Percentiles rank a stretch among this genome's conserved stretches.
These are phyloP conservation scores for Phymorhynchus buccinoides DNA, from an alignment of 1,140 invertebrate species.

Conservation along the genomic window DNA sequence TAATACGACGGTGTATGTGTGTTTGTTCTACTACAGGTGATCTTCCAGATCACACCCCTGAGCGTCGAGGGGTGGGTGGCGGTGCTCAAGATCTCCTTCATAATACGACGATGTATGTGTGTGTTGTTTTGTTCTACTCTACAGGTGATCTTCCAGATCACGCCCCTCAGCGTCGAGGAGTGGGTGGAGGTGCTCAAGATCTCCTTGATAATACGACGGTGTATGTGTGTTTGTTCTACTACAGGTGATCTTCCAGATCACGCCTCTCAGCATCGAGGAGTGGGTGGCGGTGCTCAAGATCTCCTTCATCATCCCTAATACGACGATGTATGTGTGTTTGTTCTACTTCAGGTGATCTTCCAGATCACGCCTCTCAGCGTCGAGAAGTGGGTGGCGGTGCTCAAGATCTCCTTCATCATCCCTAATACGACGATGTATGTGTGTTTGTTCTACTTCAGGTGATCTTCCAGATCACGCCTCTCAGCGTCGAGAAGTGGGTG, in stretches of 20 bases:
- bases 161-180: too few relatives aligned
- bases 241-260: slow-evolving; percentile 99
- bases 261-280: slow-evolving; percentile 92
- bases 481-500: slow-evolving; percentile 94
- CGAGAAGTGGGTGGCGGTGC: slow-evolving; percentile 98
- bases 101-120: too few relatives aligned
- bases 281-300: slow-evolving; percentile 99
- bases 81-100: not conserved
- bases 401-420: slow-evolving; percentile 99
- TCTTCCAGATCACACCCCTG: too few relatives aligned
- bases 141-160: slow-evolving; percentile 98
- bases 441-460: slow-evolving; percentile 80
- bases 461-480: slow-evolving; percentile 99
- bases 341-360: slow-evolving; percentile 94
- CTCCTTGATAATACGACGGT: too few relatives aligned
- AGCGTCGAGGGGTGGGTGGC: too few relatives aligned
- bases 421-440: too few relatives aligned
- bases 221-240: slow-evolving; percentile 61
- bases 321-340: not conserved
- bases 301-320: too few relatives aligned
- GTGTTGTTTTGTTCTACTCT: slow-evolving; percentile 53
- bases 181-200: too few relatives aligned
- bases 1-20: too few relatives aligned
- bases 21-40: too few relatives aligned
- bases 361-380: slow-evolving; percentile 95